phyloP scores from a whole-genome alignment of 53 echinoderm and acorn worm species.

The Hippasteria phrygiana region DNA sequence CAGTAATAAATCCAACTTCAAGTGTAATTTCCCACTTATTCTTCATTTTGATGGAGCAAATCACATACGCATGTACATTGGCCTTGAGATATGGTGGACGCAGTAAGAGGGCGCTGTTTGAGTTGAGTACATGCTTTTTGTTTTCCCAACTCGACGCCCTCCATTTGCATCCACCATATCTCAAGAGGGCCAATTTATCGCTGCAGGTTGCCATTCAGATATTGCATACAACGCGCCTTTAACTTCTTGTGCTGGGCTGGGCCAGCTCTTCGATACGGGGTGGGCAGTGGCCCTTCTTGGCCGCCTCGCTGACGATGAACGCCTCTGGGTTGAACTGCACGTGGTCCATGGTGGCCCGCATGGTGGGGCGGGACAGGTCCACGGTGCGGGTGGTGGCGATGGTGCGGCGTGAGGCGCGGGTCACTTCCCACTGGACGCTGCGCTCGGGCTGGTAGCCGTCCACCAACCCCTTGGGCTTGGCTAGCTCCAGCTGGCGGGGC shows the following conservation, averaged over 20 bases:
- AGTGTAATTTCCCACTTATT: not conserved
- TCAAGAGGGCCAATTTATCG: too few relatives aligned
- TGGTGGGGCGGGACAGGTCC: constrained; percentile 92
- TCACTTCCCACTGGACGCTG: constrained; percentile 75
- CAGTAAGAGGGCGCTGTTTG: too few relatives aligned
- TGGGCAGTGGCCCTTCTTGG: constrained; percentile 93
- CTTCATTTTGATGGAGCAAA: not conserved
- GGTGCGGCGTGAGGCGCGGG: constrained; percentile 75
- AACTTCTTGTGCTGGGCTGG: constrained; percentile 67
- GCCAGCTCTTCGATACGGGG: constrained; percentile 89
- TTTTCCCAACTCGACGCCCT: too few relatives aligned
- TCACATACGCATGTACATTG: too few relatives aligned
- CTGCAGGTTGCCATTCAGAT: too few relatives aligned
- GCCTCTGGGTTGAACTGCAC: constrained; percentile 99
- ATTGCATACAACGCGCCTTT: constrained; percentile 4
- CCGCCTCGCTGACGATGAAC: constrained; percentile 97
- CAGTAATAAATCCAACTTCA: too few relatives aligned
- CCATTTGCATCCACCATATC: too few relatives aligned
- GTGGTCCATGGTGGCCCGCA: constrained; percentile 98
- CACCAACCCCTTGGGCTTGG: constrained; percentile 91
- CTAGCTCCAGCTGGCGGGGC: constrained; percentile 90
- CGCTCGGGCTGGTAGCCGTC: constrained; percentile 89
- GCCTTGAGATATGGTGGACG: too few relatives aligned
- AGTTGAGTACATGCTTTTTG: too few relatives aligned
- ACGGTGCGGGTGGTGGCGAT: constrained; percentile 86